Conservation (phyloP, 2,888 invertebrate genomes). For the Tromatobia lineatoria region DNA sequence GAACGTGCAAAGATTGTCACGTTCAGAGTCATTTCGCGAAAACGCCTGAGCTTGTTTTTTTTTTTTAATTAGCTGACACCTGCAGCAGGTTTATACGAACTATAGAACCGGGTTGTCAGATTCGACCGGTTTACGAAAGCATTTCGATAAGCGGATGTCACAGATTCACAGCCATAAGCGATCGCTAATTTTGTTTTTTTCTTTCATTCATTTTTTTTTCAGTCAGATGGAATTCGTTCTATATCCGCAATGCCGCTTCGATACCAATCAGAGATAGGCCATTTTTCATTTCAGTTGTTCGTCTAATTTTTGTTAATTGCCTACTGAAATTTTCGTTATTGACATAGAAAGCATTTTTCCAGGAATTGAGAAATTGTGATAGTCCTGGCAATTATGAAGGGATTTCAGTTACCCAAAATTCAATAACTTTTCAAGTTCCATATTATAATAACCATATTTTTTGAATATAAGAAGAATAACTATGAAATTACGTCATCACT, state of each 20-base stretch:
- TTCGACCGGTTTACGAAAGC: constrained; percentile 48
- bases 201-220: constrained; percentile 43
- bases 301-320: background rate
- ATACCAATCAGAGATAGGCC: constrained; percentile 10
- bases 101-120: constrained; percentile 27
- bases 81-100: constrained; percentile 19
- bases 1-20: constrained; percentile 24
- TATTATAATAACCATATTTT: too few species aligned
- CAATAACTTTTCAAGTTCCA: too few species aligned
- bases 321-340: background rate
- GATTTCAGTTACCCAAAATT: too few species aligned
- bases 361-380: too few species aligned
- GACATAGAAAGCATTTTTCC: too few species aligned
- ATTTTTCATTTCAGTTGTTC: background rate
- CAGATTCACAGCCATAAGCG: constrained; percentile 66
- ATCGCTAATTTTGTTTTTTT: constrained; percentile 55
- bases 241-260: constrained; percentile 10
- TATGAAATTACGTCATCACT: too few species aligned
- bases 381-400: too few species aligned
- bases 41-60: constrained; percentile 10
- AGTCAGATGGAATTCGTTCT: constrained; percentile 30
- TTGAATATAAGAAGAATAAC: too few species aligned
- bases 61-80: constrained; percentile 1
- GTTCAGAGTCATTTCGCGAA: constrained; percentile 18
- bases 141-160: constrained; percentile 59